Conservation (phyloP, 1,140 invertebrate species). For the Eumaeus atala region DNA sequence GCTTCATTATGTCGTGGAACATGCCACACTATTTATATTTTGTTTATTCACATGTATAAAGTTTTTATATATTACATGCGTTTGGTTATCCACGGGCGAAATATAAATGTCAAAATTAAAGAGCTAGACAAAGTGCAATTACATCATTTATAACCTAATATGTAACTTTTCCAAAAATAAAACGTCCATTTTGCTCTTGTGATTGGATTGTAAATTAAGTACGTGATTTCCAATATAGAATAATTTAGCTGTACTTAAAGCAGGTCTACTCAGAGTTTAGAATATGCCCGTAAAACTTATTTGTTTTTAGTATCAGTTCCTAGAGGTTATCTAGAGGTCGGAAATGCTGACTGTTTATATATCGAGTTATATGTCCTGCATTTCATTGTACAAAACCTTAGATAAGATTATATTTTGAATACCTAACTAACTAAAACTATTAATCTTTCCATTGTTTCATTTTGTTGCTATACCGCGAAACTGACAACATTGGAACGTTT, state of each 20-base stretch:
- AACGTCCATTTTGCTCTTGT: conserved; percentile 54
- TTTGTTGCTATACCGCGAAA: too few relatives aligned
- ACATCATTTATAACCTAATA: conserved; percentile 46
- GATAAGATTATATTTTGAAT: too few relatives aligned
- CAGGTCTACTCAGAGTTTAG: not conserved
- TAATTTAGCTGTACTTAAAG: conserved; percentile 5
- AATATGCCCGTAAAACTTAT: not conserved
- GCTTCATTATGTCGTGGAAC: not conserved
- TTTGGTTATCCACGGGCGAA: conserved; percentile 13
- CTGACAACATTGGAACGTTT: too few relatives aligned
- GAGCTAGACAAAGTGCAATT: conserved; percentile 67
- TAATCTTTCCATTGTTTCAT: too few relatives aligned
- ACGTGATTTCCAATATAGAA: conserved; percentile 1
- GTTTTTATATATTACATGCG: conserved; percentile 4
- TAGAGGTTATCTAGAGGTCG: too few relatives aligned
- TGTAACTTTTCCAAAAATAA: conserved; percentile 42
- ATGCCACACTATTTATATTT: not conserved
- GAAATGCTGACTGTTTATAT: too few relatives aligned
- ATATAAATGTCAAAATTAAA: conserved; percentile 42
- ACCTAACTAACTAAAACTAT: too few relatives aligned
- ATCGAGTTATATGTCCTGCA: too few relatives aligned
- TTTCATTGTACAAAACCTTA: too few relatives aligned
- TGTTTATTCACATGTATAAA: not conserved
- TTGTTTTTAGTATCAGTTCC: too few relatives aligned
- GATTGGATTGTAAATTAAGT: conserved; percentile 27